A percentile compares a stretch with the other conserved stretches of the same genome.
phyloP scores from a whole-genome alignment of 1,140 invertebrate species.

The Proales similis region DNA sequence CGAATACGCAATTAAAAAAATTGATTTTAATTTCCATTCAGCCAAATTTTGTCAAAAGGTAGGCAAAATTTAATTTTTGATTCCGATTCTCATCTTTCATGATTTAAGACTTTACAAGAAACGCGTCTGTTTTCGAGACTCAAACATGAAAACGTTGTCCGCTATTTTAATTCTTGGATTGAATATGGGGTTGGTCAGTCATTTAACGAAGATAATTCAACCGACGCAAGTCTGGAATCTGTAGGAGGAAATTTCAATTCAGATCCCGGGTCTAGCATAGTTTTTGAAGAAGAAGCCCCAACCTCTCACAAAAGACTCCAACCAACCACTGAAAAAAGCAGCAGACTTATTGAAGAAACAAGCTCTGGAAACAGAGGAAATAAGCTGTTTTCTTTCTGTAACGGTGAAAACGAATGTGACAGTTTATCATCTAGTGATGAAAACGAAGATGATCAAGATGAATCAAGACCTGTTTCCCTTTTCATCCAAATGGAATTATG shows the following conservation, averaged over 20 bases:
- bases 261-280: neutral
- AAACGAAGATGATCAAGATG: neutral
- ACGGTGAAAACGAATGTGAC: neutral
- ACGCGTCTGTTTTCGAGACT: conserved; percentile 17
- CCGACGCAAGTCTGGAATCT: neutral
- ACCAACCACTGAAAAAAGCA: neutral
- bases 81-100: too few species aligned
- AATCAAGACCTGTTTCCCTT: neutral
- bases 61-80: too few species aligned
- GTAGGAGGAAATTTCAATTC: neutral
- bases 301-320: neutral
- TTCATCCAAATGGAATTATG: conserved; percentile 35
- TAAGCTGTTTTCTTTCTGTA: neutral
- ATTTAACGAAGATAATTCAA: neutral
- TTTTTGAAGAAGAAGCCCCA: too few species aligned
- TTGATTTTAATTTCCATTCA: neutral
- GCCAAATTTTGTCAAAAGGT: conserved; percentile 14
- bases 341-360: neutral
- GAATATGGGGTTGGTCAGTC: neutral
- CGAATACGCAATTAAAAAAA: conserved; percentile 35
- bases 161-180: conserved; percentile 19
- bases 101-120: too few species aligned
- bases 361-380: neutral
- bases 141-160: conserved; percentile 32
- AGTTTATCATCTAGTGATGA: neutral